Conservation (phyloP, 1,140 invertebrate species). For the Palaemon carinicauda region DNA sequence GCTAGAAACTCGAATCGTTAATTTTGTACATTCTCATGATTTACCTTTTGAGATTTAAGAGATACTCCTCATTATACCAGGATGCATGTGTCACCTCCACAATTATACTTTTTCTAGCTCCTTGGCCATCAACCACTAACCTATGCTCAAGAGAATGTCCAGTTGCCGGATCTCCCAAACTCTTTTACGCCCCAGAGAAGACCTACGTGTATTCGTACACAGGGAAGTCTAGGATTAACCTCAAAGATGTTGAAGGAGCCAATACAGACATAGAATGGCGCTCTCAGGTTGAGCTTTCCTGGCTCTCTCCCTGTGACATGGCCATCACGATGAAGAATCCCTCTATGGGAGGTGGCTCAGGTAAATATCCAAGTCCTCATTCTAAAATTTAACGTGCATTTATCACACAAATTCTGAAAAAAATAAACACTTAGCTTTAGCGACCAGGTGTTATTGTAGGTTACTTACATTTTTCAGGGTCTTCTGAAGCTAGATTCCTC, state of each 20-base stretch:
- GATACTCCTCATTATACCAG: not conserved
- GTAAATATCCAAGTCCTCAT: no score
- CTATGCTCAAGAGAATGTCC: not conserved
- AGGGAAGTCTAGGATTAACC: not conserved
- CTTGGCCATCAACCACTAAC: no score
- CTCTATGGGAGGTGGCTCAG: no score
- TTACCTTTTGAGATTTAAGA: no score
- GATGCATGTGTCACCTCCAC: not conserved
- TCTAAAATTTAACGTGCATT: no score
- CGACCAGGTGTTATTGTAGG: not conserved
- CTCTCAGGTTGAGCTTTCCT: not conserved
- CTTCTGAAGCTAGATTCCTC: not conserved
- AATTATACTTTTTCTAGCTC: not conserved
- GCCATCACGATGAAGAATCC: not conserved
- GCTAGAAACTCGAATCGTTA: no score
- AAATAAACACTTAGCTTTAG: no score
- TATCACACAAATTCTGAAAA: no score
- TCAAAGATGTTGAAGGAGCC: not conserved
- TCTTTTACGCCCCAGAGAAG: not conserved
- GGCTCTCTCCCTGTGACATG: not conserved
- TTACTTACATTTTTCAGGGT: not conserved
- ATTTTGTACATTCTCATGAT: no score
- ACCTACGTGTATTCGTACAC: not conserved
- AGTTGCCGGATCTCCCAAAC: not conserved
- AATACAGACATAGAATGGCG: not conserved